phyloP scores from a whole-genome alignment of 1,140 invertebrate genomes.

The Chrysomallon squamiferum region DNA sequence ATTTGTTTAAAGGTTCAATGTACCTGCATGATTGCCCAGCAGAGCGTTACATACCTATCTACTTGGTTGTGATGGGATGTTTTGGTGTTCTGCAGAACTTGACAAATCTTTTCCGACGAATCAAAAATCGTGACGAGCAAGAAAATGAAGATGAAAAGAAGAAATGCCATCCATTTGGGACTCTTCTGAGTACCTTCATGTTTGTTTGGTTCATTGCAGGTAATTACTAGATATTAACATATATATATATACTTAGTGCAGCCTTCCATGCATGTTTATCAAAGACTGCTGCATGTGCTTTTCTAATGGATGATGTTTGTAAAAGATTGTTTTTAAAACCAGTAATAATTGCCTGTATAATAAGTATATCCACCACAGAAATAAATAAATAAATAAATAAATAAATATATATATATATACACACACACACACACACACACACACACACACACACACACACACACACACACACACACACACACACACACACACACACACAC shows the following conservation, averaged over 20 bases:
- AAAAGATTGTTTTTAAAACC: too few species aligned
- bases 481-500: too few species aligned
- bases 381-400: too few species aligned
- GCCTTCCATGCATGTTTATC: neutral
- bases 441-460: neutral
- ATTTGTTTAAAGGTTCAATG: too few species aligned
- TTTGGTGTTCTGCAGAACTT: conserved; percentile 76
- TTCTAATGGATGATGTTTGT: neutral
- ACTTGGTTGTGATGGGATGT: conserved; percentile 81
- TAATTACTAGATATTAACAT: conserved; percentile 9
- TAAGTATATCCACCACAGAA: too few species aligned
- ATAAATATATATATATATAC: neutral
- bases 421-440: neutral
- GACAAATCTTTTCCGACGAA: conserved; percentile 68
- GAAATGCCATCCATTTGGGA: conserved; percentile 68
- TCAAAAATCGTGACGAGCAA: conserved; percentile 65
- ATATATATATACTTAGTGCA: neutral
- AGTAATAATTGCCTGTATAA: too few species aligned
- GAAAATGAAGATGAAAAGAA: conserved; percentile 65
- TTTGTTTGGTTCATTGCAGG: conserved; percentile 64
- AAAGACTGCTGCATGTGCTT: neutral
- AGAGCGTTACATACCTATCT: conserved; percentile 80
- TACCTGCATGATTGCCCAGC: conserved; percentile 79
- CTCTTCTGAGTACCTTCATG: conserved; percentile 73
- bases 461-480: too few species aligned